Evolutionary conservation across 2,113 vertebrate species (phyloP).

Genomic region (Daubentonia madagascariensis): DNA sequence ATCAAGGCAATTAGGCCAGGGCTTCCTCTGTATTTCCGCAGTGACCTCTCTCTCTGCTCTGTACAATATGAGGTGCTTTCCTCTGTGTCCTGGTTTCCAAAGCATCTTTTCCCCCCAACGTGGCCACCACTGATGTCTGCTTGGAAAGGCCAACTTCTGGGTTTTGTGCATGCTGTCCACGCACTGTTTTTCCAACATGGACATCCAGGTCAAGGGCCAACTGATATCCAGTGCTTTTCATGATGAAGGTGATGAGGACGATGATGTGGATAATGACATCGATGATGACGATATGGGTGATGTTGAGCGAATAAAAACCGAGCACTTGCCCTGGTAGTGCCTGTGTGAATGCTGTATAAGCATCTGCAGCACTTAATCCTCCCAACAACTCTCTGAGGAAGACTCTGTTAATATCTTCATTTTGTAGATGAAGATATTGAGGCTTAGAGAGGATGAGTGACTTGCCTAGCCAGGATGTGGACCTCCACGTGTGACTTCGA

Average conservation of each 20-base stretch:
- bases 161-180: accelerated
- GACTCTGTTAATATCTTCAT: accelerated
- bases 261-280: accelerated
- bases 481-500: accelerated
- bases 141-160: neutral
- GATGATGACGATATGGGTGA: accelerated
- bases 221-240: accelerated
- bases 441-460: neutral
- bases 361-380: neutral
- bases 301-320: accelerated
- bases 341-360: accelerated
- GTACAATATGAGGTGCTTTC: neutral
- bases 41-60: neutral
- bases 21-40: neutral
- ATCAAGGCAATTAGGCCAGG: slow-evolving; percentile 42
- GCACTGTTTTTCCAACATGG: neutral
- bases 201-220: no score
- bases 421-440: neutral
- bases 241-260: accelerated
- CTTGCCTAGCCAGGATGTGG: neutral
- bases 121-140: neutral
- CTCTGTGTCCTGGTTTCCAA: slow-evolving; percentile 57
- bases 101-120: neutral
- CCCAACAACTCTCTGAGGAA: neutral
- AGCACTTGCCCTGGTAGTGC: accelerated